phyloP scores from a whole-genome alignment of 2,113 vertebrate species.

The Pycnonotus jocosus region DNA sequence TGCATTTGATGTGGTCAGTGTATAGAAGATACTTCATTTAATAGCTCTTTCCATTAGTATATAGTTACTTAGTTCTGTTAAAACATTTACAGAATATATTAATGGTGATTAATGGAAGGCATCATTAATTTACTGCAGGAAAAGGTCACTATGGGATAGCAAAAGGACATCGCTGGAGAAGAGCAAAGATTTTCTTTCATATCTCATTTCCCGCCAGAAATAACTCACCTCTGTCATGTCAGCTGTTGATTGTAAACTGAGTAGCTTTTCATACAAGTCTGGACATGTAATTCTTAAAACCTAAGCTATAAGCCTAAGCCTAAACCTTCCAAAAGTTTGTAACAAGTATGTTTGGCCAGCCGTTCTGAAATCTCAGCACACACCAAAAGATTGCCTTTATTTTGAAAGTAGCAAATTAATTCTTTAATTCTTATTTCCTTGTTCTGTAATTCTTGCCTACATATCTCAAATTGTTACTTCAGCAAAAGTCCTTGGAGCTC shows the following conservation, averaged over 20 bases:
- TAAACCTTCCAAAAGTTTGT: neutral
- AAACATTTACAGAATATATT: neutral
- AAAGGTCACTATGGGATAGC: neutral
- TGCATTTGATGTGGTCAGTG: constrained; percentile 96
- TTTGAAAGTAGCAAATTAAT: neutral
- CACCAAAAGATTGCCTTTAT: neutral
- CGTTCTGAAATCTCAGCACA: neutral
- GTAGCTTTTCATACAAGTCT: neutral
- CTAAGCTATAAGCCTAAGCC: neutral
- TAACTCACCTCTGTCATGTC: neutral
- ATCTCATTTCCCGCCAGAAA: neutral
- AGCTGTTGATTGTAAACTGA: neutral
- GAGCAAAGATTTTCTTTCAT: neutral
- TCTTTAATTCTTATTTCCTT: neutral
- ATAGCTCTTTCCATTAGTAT: neutral
- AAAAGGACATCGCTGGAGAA: neutral
- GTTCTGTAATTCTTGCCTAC: neutral
- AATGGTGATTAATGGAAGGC: neutral
- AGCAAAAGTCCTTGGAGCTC: neutral
- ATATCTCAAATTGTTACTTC: neutral
- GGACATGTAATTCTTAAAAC: neutral
- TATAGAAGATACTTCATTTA: neutral
- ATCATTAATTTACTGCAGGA: neutral
- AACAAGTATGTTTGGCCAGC: neutral
- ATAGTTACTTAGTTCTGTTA: neutral